Evolutionary conservation across 2,888 invertebrate genomes (phyloP).

Genomic region (Silvanus unidentatus): DNA sequence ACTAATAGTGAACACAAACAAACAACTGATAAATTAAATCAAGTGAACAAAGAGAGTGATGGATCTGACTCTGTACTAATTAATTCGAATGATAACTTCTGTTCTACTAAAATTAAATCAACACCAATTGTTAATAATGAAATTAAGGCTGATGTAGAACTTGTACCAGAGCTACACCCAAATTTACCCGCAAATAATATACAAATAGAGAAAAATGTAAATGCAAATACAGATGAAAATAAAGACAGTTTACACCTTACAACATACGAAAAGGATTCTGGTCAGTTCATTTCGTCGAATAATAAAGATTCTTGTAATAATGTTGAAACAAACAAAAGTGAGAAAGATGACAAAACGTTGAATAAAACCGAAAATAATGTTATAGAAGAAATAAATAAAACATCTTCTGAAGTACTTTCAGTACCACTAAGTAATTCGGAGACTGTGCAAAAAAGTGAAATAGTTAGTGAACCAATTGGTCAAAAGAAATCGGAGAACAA

Average conservation of each 20-base stretch:
- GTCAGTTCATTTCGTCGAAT: too few species aligned
- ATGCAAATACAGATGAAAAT: constrained; percentile 3
- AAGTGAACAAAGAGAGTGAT: not conserved
- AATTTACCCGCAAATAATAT: not conserved
- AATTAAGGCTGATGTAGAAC: constrained; percentile 3
- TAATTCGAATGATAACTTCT: too few species aligned
- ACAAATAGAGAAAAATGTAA: constrained; percentile 3
- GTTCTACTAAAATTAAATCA: constrained; percentile 6
- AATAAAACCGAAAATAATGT: not conserved
- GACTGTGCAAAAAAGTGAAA: too few species aligned
- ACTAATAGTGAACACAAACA: not conserved
- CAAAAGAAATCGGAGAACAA: too few species aligned
- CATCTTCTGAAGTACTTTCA: not conserved
- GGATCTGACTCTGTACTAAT: too few species aligned
- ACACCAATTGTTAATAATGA: constrained; percentile 5
- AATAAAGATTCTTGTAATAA: too few species aligned
- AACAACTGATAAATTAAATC: not conserved
- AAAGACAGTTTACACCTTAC: too few species aligned
- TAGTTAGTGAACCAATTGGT: too few species aligned
- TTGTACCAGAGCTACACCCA: not conserved
- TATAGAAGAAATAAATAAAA: constrained; percentile 2
- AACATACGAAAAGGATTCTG: too few species aligned
- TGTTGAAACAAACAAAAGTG: constrained; percentile 8
- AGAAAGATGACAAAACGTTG: not conserved
- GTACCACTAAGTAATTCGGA: too few species aligned